These are phyloP conservation scores for Dipodomys merriami DNA, from an alignment of 2,113 vertebrate species.

Conservation along the genomic window DNA sequence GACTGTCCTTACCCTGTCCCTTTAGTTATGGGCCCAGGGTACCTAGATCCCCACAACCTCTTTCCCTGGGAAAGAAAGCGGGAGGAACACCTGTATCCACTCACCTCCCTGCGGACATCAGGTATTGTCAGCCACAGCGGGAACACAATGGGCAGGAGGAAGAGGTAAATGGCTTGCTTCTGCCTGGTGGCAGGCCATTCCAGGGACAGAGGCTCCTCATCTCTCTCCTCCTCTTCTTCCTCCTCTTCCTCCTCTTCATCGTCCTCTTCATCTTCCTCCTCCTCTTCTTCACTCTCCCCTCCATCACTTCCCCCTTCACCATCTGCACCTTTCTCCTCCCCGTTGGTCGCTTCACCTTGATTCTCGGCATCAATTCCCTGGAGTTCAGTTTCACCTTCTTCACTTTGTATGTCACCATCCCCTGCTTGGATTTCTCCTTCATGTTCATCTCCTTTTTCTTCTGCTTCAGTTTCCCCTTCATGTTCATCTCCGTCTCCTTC, in stretches of 20 bases:
- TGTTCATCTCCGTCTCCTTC: not conserved
- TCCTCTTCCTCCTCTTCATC: constrained; percentile 69
- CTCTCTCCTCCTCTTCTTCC: constrained; percentile 82
- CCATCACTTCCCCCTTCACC: constrained; percentile 71
- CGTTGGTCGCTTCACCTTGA: constrained; percentile 28
- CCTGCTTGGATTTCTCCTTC: not conserved
- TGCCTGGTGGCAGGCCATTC: constrained; percentile 92
- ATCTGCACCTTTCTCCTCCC: constrained; percentile 56
- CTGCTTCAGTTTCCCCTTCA: not conserved
- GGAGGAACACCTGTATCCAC: constrained; percentile 42
- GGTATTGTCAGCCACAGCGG: constrained; percentile 97
- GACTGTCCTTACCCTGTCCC: not conserved
- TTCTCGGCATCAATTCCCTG: not conserved
- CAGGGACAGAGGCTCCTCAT: constrained; percentile 93
- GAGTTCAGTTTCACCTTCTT: not conserved
- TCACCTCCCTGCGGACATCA: constrained; percentile 94
- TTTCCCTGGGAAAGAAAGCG: not conserved
- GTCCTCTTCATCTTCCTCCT: constrained; percentile 74
- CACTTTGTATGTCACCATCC: constrained; percentile 62
- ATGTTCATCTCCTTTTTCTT: not conserved
- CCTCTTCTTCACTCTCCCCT: constrained; percentile 80
- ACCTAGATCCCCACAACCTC: not conserved
- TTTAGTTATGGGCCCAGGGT: not conserved
- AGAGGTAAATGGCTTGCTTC: constrained; percentile 94
- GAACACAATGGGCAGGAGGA: constrained; percentile 95